A percentile compares a stretch with the other conserved stretches of the same genome.
phyloP scores from a whole-genome alignment of 2,113 vertebrate species.

The Hassar affinis region DNA sequence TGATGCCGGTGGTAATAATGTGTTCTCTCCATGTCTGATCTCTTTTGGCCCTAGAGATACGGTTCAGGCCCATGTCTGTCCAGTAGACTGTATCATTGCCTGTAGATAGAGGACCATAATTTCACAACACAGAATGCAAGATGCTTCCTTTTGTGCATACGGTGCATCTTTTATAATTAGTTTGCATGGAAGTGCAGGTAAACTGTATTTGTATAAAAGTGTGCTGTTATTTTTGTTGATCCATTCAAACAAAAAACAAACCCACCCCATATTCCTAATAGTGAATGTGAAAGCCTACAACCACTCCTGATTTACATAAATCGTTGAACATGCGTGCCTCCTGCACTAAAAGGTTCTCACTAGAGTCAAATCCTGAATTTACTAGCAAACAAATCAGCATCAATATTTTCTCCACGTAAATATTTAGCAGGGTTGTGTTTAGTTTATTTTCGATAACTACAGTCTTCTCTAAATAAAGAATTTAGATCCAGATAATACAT shows the following conservation, averaged over 20 bases:
- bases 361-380: constrained; percentile 22
- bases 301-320: constrained; percentile 25
- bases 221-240: not conserved
- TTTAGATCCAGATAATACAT: constrained; percentile 61
- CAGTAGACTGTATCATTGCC: constrained; percentile 98
- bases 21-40: constrained; percentile 99
- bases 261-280: not conserved
- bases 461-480: constrained; percentile 55
- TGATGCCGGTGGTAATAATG: constrained; percentile 90
- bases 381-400: constrained; percentile 52
- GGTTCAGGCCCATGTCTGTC: constrained; percentile 98
- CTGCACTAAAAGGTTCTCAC: not conserved
- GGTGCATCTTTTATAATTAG: constrained; percentile 1
- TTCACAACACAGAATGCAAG: constrained; percentile 44
- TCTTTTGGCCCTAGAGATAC: constrained; percentile 90
- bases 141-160: not conserved
- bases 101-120: constrained; percentile 59
- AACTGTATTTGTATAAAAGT: not conserved
- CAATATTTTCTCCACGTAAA: constrained; percentile 26
- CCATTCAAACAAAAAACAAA: not conserved
- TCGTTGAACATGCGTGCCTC: not conserved
- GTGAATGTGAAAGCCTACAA: constrained; percentile 29
- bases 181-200: not conserved
- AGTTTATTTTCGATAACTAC: constrained; percentile 56
- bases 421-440: constrained; percentile 29